These are phyloP conservation scores for Benthosema pterotum DNA, from an alignment of 2,797 vertebrate species.

Conservation along the genomic window DNA sequence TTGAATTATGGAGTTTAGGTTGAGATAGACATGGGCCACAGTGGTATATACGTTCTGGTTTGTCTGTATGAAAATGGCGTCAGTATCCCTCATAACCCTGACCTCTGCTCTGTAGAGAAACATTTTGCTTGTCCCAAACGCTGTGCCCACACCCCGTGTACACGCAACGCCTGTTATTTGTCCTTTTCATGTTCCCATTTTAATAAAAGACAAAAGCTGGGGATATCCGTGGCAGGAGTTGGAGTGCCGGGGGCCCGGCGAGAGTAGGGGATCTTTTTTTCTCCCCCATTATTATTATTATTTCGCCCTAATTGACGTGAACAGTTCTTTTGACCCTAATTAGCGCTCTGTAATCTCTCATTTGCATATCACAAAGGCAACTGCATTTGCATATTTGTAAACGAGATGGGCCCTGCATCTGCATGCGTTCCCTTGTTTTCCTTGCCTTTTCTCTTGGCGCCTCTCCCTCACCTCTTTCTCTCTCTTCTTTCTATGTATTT, in stretches of 20 bases:
- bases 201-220: slow-evolving; percentile 77
- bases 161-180: slow-evolving; percentile 62
- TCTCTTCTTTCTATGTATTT: slow-evolving; percentile 25
- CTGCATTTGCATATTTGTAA: slow-evolving; percentile 94
- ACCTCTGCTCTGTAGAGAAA: slow-evolving; percentile 59
- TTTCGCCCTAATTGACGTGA: slow-evolving; percentile 87
- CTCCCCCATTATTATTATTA: slow-evolving; percentile 58
- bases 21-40: no score
- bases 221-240: slow-evolving; percentile 75
- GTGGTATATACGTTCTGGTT: background rate
- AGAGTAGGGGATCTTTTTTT: slow-evolving; percentile 78
- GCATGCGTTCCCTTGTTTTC: slow-evolving; percentile 83
- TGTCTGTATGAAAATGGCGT: slow-evolving; percentile 32
- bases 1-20: no score
- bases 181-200: slow-evolving; percentile 76
- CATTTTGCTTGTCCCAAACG: slow-evolving; percentile 53
- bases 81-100: slow-evolving; percentile 34
- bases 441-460: slow-evolving; percentile 74
- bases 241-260: slow-evolving; percentile 67
- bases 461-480: slow-evolving; percentile 46
- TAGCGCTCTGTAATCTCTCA: slow-evolving; percentile 91
- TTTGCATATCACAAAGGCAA: slow-evolving; percentile 95
- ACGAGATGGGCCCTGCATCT: slow-evolving; percentile 86
- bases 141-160: slow-evolving; percentile 50
- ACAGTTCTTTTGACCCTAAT: slow-evolving; percentile 96